Percentiles rank a stretch among this genome's conserved stretches.
Conservation (phyloP, 1,140 invertebrate species). For the Gonioctena quinquepunctata region DNA sequence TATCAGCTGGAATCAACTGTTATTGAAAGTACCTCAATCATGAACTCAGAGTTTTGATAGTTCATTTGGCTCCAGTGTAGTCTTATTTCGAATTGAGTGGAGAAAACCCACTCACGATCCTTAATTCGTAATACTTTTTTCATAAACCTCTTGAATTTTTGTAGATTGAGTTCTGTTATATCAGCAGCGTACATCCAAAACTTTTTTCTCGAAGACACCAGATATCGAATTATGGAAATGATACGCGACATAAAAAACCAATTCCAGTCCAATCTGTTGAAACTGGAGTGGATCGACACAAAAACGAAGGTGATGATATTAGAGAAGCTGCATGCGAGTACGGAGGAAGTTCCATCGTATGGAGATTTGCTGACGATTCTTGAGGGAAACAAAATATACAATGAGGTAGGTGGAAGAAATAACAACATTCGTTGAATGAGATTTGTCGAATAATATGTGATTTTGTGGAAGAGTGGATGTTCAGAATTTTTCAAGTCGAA, state of each 20-base stretch:
- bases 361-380: slow-evolving; percentile 74
- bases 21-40: too few relatives aligned
- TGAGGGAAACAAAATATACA: background rate
- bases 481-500: too few relatives aligned
- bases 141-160: background rate
- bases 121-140: too few relatives aligned
- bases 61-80: too few relatives aligned
- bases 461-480: too few relatives aligned
- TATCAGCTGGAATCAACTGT: too few relatives aligned
- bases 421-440: too few relatives aligned
- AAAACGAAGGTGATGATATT: slow-evolving; percentile 72
- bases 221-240: slow-evolving; percentile 24
- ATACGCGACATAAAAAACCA: slow-evolving; percentile 33
- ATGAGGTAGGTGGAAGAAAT: slow-evolving; percentile 22
- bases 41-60: too few relatives aligned
- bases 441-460: too few relatives aligned
- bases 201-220: slow-evolving; percentile 64
- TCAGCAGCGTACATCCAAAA: slow-evolving; percentile 72
- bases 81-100: too few relatives aligned
- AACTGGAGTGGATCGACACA: slow-evolving; percentile 47
- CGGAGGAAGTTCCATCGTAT: slow-evolving; percentile 80
- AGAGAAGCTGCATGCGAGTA: slow-evolving; percentile 77
- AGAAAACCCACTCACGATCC: too few relatives aligned
- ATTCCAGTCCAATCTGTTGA: slow-evolving; percentile 22
- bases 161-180: slow-evolving; percentile 24